phyloP scores from a whole-genome alignment of 1,140 invertebrate species.

The Hyles vespertilio region DNA sequence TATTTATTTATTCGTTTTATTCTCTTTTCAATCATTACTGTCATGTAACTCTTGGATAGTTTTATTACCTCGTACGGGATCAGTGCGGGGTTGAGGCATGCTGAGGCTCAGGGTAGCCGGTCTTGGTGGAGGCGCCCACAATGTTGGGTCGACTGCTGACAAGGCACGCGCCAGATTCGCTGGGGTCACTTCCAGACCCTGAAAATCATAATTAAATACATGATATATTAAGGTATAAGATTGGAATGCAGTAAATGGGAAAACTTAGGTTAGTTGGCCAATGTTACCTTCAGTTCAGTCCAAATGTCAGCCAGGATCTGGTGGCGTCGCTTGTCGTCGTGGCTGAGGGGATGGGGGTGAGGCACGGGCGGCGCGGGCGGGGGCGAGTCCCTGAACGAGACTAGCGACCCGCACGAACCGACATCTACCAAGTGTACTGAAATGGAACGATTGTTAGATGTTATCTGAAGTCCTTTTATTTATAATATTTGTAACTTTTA shows the following conservation, averaged over 20 bases:
- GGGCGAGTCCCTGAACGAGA: constrained; percentile 61
- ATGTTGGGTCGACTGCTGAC: constrained; percentile 77
- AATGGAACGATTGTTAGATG: constrained; percentile 10
- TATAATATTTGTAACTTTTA: too few species aligned
- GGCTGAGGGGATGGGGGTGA: constrained; percentile 71
- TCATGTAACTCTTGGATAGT: neutral
- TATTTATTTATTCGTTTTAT: neutral
- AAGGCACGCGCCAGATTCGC: constrained; percentile 76
- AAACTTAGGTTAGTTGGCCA: neutral
- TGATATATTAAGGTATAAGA: neutral
- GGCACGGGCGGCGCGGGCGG: constrained; percentile 48
- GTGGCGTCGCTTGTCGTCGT: constrained; percentile 78
- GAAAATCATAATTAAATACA: constrained; percentile 10
- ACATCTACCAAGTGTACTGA: constrained; percentile 64
- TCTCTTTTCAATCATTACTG: neutral
- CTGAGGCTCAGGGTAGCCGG: constrained; percentile 81
- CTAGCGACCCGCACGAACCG: constrained; percentile 61
- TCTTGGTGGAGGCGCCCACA: constrained; percentile 79
- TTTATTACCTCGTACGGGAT: constrained; percentile 39
- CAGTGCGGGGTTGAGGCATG: constrained; percentile 68
- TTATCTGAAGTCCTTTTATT: too few species aligned
- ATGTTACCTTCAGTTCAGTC: constrained; percentile 75
- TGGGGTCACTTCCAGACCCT: constrained; percentile 77
- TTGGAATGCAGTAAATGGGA: too few species aligned
- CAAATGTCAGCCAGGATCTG: constrained; percentile 78